Evolutionary conservation across 1,140 invertebrate species (phyloP), one percentile per base, ranked within the genome.

Genomic region (Linepithema humile): DNA sequence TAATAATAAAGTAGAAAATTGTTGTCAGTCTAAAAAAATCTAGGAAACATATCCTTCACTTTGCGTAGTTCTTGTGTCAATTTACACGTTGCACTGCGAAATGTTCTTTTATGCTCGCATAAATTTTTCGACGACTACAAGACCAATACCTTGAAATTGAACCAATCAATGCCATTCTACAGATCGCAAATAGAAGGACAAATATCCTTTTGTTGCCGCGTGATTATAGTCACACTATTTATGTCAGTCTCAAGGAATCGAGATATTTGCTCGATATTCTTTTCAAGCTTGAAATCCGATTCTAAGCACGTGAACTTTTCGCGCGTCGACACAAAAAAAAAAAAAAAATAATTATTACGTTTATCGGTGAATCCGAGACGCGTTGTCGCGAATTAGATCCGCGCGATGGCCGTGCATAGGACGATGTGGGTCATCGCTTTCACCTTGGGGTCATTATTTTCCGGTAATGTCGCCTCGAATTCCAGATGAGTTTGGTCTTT

Each of bases 391-490:
- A 55, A 78, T 78, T 78, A 78, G 62, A 78, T 69, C 26, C 38
- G 55, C 55, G 38, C 72, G 38, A 12, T 20, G 60, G 6, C 32
- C 48, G 48, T 64, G 38, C 38, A 35, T 62, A 67, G 75, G 32
- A 40, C 75, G 48, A 80, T 80, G 26, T 70, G 64, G 75, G 64
- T 80, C 64, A 70, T 57, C 75, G 75, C 75, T 80, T 80, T 80
- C 64, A 80, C 48, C 64, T 48, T 17, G 17, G 59, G 75, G 23
- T 80, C 75, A 80, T 80, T 70, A 80, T 80, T 80, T 70, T 80
- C 64, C 75, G 50, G 75, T 80, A 80, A 80, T 80, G 75, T 80
- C 64, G 35, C 35, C 64, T 80, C 75, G 75, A 80, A 80, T 80
- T 80, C 75, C 50, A 69, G 64, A 80, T 80, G 75, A 80, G 48